Base-by-base conservation (phyloP, 2,113 vertebrate species). In the Mustelus asterias region DNA sequence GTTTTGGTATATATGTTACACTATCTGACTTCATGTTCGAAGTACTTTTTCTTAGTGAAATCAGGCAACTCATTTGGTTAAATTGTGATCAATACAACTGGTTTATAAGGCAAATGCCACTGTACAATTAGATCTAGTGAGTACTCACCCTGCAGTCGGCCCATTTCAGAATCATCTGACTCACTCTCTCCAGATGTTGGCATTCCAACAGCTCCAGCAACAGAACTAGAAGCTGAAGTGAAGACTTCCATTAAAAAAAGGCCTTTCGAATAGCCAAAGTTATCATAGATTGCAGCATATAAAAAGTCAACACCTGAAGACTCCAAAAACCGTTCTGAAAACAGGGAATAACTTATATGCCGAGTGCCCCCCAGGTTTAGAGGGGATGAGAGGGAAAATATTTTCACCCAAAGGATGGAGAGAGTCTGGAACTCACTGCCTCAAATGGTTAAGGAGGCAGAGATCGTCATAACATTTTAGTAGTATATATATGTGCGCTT, bases 101-200 rank as follows among this genome's bases (percentile, higher is more conserved):
- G 29, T 16, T 95, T 95, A 95, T n/a, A 54, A 16, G 16, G 0
- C 20, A 1, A 72, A 8, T 22, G 94, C 20, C 65, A 95, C 60
- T 63, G 22, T 18, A 69, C 26, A 95, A 24, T 60, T 86, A 10
- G 18, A 3, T 16, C 44, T 60, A n/a, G 10, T 16, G 24, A 54
- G 33, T 95, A 22, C 96, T 96, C 98, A 99, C 99, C 99, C 98
- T 99, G 99, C 96, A 99, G 98, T 96, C 99, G 98, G 97, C 99
- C 99, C 99, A 99, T 99, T 98, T 99, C 99, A 88, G 99, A 99
- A 97, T 99, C 99, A 97, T 99, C 99, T 33, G 99, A 99, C 97
- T 99, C 99, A 96, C 99, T 99, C 97, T 99, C 99, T 96, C 99
- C 99, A 97, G 99, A 99, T 93, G 99, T 99, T 96, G 99, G 99